A percentile compares a stretch with the other conserved stretches of the same genome.
Evolutionary conservation across 1,140 invertebrate species (phyloP).

Genomic region (Aphis craccivora): DNA sequence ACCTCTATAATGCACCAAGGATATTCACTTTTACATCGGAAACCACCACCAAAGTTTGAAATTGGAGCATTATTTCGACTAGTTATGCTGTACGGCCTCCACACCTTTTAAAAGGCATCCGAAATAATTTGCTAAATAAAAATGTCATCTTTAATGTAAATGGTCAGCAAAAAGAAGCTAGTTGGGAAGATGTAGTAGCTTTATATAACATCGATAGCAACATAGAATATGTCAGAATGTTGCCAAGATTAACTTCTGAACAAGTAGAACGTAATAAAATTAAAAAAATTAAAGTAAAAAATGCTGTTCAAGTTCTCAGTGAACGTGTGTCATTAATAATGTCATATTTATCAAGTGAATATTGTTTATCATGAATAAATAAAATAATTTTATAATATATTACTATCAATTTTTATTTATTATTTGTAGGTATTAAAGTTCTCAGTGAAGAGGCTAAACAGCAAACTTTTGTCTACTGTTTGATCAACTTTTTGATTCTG

Average conservation of each 20-base stretch:
- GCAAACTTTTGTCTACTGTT: background rate
- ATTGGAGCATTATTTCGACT: too few relatives aligned
- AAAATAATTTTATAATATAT: background rate
- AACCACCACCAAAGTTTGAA: too few relatives aligned
- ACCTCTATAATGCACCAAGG: too few relatives aligned
- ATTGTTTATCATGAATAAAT: background rate
- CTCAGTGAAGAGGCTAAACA: background rate
- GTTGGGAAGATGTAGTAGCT: background rate
- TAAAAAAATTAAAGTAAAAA: background rate
- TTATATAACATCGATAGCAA: background rate
- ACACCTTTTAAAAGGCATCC: background rate
- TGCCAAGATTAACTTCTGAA: background rate
- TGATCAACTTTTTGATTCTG: constrained; percentile 4
- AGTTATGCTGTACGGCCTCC: too few relatives aligned
- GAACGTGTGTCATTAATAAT: background rate
- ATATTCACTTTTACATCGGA: too few relatives aligned
- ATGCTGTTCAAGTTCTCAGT: background rate
- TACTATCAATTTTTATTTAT: background rate
- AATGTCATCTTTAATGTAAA: background rate
- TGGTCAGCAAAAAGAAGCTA: background rate
- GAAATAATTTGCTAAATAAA: background rate
- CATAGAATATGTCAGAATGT: background rate
- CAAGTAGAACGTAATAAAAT: background rate
- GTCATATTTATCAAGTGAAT: background rate
- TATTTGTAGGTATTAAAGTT: background rate